Evolutionary conservation across 2,888 invertebrate species (phyloP).

Genomic region (Isotomurus palustris): DNA sequence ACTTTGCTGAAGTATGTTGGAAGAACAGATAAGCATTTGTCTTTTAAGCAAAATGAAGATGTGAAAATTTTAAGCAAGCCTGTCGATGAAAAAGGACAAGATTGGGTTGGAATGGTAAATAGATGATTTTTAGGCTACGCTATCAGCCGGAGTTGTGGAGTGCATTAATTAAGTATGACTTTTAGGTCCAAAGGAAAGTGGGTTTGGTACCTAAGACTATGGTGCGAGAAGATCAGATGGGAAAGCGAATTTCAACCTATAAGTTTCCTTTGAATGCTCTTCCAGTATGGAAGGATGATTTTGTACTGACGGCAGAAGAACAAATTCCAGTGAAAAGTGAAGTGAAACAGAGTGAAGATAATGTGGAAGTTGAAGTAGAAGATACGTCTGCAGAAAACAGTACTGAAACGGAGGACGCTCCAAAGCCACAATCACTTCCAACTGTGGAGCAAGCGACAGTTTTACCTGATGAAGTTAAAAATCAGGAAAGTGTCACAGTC

Average conservation of each 20-base stretch:
- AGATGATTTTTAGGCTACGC: not conserved
- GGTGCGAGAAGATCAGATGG: slow-evolving; percentile 39
- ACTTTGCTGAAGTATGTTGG: slow-evolving; percentile 35
- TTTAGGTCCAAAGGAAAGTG: slow-evolving; percentile 37
- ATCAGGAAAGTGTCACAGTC: not conserved
- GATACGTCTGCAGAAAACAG: not conserved
- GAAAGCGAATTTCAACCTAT: slow-evolving; percentile 24
- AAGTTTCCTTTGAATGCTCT: slow-evolving; percentile 28
- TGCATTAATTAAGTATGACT: not conserved
- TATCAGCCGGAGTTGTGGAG: not conserved
- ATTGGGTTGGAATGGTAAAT: slow-evolving; percentile 42
- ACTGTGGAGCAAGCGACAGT: not conserved
- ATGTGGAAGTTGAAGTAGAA: not conserved
- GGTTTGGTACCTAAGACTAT: slow-evolving; percentile 41
- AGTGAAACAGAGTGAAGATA: not conserved
- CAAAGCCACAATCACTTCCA: too few relatives aligned
- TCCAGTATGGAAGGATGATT: slow-evolving; percentile 5
- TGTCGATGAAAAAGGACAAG: slow-evolving; percentile 16
- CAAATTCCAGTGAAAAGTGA: not conserved
- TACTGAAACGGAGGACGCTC: not conserved
- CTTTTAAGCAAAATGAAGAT: slow-evolving; percentile 39
- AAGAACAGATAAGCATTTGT: slow-evolving; percentile 38
- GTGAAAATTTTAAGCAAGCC: slow-evolving; percentile 41
- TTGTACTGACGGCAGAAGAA: not conserved
- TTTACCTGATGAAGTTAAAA: not conserved